Conservation (phyloP, 2,888 invertebrate genomes). For the Augochlorella aurata region DNA sequence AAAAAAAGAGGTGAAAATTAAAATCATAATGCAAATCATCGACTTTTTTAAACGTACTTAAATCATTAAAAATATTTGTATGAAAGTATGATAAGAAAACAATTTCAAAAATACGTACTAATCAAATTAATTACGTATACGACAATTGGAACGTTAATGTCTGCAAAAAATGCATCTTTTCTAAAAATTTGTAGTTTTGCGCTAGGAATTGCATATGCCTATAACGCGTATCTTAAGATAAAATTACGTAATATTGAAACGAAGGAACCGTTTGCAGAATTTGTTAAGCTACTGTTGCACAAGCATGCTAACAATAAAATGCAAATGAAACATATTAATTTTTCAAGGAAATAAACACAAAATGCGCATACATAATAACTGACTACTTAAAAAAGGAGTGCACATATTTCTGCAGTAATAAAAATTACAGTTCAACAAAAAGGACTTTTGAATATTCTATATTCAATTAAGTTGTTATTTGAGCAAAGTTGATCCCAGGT, state of each 20-base stretch:
- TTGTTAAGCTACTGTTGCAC: conserved; percentile 9
- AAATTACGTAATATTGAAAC: conserved; percentile 7
- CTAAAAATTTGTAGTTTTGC: background rate
- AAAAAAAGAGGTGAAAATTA: background rate
- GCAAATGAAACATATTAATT: background rate
- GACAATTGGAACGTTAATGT: too few relatives aligned
- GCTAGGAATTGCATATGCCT: background rate
- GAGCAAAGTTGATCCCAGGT: conserved; percentile 37
- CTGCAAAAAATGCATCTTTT: too few relatives aligned
- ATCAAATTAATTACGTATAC: too few relatives aligned
- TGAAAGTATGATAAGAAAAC: background rate
- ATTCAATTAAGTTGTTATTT: conserved; percentile 29
- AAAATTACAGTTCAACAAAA: background rate
- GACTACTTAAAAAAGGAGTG: background rate
- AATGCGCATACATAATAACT: conserved; percentile 15
- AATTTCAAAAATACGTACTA: too few relatives aligned
- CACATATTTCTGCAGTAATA: background rate
- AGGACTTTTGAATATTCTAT: conserved; percentile 12
- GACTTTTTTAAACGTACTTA: background rate
- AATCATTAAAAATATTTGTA: background rate
- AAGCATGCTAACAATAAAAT: conserved; percentile 12
- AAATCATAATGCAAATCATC: background rate
- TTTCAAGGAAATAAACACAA: background rate
- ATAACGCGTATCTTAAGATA: background rate
- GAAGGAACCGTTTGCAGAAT: background rate